Evolutionary conservation across 2,888 invertebrate species (phyloP).

Genomic region (Anagyrus pseudococci): DNA sequence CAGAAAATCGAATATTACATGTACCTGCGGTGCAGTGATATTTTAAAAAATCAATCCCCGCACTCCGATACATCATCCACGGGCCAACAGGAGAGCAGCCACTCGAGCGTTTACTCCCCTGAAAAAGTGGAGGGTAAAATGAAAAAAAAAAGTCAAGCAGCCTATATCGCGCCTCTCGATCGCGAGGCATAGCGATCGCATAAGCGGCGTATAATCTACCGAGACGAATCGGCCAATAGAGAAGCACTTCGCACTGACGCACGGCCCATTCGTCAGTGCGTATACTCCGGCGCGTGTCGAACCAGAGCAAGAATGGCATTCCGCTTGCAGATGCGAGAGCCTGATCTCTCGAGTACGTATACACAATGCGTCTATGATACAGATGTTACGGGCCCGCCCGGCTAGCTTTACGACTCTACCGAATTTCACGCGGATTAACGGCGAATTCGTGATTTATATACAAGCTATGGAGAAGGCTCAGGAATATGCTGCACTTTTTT

Average conservation of each 20-base stretch:
- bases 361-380: slow-evolving; percentile 52
- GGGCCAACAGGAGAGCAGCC: too few relatives aligned
- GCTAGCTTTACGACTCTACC: slow-evolving; percentile 10
- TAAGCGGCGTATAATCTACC: slow-evolving; percentile 29
- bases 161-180: neutral
- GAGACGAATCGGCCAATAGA: slow-evolving; percentile 24
- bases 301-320: neutral
- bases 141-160: neutral
- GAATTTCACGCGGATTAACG: slow-evolving; percentile 37
- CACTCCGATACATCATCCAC: too few relatives aligned
- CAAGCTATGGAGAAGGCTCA: neutral
- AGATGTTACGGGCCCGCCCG: slow-evolving; percentile 53
- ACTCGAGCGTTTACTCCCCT: slow-evolving; percentile 15
- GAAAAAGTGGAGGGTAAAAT: neutral
- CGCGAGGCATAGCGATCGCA: neutral
- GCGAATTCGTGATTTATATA: slow-evolving; percentile 20
- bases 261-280: neutral
- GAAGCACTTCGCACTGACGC: too few relatives aligned
- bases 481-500: too few relatives aligned
- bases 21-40: too few relatives aligned
- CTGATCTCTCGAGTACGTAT: slow-evolving; percentile 17
- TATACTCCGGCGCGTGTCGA: neutral
- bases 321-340: slow-evolving; percentile 48
- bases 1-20: too few relatives aligned
- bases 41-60: too few relatives aligned